Percentiles rank a stretch among this genome's conserved stretches.
Evolutionary conservation across 2,797 vertebrate species (phyloP).

Genomic region (Setipinna tenuifilis): DNA sequence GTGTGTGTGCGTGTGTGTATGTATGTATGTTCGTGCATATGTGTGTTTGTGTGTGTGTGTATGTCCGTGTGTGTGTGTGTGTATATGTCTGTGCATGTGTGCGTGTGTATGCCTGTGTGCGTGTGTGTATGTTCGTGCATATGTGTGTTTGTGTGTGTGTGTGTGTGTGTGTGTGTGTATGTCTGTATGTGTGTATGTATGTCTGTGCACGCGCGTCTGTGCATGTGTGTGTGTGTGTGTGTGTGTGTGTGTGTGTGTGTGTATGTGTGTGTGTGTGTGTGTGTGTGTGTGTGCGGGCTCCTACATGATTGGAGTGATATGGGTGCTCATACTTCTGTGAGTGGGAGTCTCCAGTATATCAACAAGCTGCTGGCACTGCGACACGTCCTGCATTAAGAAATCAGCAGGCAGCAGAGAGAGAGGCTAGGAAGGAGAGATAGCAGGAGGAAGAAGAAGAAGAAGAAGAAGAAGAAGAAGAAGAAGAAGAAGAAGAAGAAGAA

Average conservation of each 20-base stretch:
- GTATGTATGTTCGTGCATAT: conserved; percentile 25
- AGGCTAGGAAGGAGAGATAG: background rate
- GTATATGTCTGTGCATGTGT: background rate
- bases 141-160: background rate
- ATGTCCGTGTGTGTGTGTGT: conserved; percentile 33
- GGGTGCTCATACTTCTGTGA: background rate
- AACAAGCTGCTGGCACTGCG: conserved; percentile 1
- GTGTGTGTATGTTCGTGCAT: conserved; percentile 1
- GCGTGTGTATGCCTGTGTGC: background rate
- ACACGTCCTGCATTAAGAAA: background rate
- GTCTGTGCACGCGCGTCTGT: too few relatives aligned
- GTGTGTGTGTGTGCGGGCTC: conserved; percentile 21
- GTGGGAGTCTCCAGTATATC: background rate
- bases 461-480: too few relatives aligned
- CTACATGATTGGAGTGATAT: background rate
- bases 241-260: conserved; percentile 27
- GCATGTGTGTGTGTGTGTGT: background rate
- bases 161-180: conserved; percentile 28
- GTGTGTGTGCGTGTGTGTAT: conserved; percentile 5
- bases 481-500: too few relatives aligned
- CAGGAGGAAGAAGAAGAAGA: too few relatives aligned
- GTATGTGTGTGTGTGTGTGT: conserved; percentile 22
- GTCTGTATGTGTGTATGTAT: background rate
- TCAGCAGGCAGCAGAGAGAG: background rate
- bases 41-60: background rate